A percentile compares a stretch with the other conserved stretches of the same genome.
Evolutionary conservation across 2,113 vertebrate species (phyloP).

Genomic region (Ivindomyrus marchei): DNA sequence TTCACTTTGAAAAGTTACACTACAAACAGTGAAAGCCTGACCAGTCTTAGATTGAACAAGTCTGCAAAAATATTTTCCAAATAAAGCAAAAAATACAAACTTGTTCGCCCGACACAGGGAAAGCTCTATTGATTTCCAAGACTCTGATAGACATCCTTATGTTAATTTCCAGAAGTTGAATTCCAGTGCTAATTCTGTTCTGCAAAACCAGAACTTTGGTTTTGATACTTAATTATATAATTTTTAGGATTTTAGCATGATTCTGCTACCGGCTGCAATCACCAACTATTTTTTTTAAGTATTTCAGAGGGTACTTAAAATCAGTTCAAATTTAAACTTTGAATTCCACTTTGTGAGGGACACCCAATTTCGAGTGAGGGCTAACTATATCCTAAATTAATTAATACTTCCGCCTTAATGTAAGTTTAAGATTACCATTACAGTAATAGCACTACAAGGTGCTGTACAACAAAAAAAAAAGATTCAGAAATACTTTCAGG

Average conservation of each 20-base stretch:
- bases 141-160: background rate
- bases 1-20: background rate
- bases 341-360: background rate
- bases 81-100: background rate
- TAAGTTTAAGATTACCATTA: background rate
- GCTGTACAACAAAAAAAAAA: background rate
- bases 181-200: slow-evolving; percentile 18
- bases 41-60: background rate
- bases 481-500: background rate
- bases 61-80: background rate
- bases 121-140: background rate
- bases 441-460: background rate
- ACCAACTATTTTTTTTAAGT: background rate
- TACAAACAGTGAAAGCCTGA: background rate
- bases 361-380: background rate
- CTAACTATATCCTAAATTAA: background rate
- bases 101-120: background rate
- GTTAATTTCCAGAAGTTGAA: slow-evolving; percentile 11
- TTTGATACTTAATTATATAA: slow-evolving; percentile 24
- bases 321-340: background rate
- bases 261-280: background rate
- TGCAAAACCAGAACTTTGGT: slow-evolving; percentile 21
- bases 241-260: background rate
- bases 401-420: background rate
- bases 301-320: background rate